Evolutionary conservation across 1,140 invertebrate genomes (phyloP).

Genomic region (Philaenus spumarius): DNA sequence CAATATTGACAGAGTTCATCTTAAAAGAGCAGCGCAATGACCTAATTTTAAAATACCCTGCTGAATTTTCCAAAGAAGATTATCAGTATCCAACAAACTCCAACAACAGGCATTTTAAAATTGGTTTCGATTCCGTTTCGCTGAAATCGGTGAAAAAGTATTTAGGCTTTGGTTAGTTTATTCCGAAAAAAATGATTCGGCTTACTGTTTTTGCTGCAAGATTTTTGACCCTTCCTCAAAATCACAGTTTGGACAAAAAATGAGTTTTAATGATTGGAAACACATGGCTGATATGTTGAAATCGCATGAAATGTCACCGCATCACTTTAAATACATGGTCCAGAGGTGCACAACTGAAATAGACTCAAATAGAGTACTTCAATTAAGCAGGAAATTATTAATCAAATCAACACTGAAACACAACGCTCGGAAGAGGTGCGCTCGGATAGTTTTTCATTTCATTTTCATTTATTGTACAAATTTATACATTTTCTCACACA

Average conservation of each 20-base stretch:
- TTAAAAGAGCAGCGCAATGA: too few relatives aligned
- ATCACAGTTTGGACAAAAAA: too few relatives aligned
- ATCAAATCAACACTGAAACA: too few relatives aligned
- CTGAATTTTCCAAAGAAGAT: slow-evolving; percentile 34
- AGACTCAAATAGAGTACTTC: slow-evolving; percentile 1
- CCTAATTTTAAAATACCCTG: slow-evolving; percentile 26
- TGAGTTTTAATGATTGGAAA: slow-evolving; percentile 10
- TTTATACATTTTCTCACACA: too few relatives aligned
- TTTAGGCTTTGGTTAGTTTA: slow-evolving; percentile 12
- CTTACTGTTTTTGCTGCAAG: too few relatives aligned
- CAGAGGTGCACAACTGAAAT: background rate
- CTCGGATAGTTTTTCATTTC: too few relatives aligned
- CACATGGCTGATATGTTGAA: slow-evolving; percentile 12
- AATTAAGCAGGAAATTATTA: slow-evolving; percentile 11
- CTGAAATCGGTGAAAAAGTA: slow-evolving; percentile 16
- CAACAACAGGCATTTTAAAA: background rate
- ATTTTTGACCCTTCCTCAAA: slow-evolving; percentile 5
- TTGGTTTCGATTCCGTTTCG: slow-evolving; percentile 2
- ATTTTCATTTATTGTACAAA: too few relatives aligned
- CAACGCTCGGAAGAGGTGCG: slow-evolving; percentile 15
- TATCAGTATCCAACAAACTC: slow-evolving; percentile 2
- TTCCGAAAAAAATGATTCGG: slow-evolving; percentile 10
- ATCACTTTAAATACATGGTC: slow-evolving; percentile 17
- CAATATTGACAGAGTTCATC: background rate
- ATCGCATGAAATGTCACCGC: slow-evolving; percentile 12